Conservation (phyloP, 1,140 invertebrate genomes). For the Steinernema feltiae region DNA sequence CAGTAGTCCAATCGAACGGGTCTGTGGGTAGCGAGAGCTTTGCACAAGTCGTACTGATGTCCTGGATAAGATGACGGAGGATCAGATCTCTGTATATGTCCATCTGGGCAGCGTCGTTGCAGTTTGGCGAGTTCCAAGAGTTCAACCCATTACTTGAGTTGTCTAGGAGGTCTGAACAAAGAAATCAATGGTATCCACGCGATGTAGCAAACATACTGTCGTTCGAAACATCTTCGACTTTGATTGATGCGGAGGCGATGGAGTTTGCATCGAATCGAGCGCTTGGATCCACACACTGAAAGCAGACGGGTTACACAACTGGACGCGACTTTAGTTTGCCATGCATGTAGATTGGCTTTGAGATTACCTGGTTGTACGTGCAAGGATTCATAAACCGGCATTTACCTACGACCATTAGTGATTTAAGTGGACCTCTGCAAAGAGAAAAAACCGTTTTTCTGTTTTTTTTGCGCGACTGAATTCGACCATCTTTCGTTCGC, state of each 20-base stretch:
- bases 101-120: slow-evolving; percentile 37
- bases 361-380: background rate
- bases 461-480: background rate
- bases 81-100: slow-evolving; percentile 56
- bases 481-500: no score
- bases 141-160: background rate
- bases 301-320: no score
- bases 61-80: slow-evolving; percentile 52
- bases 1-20: slow-evolving; percentile 55
- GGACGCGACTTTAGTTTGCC: no score
- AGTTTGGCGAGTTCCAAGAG: slow-evolving; percentile 8
- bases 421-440: background rate
- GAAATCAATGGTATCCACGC: background rate
- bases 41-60: slow-evolving; percentile 50
- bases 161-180: background rate
- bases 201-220: background rate
- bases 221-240: background rate
- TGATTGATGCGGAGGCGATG: background rate
- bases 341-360: background rate
- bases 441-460: background rate
- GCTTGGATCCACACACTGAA: background rate
- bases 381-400: background rate
- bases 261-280: background rate
- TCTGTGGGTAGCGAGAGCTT: slow-evolving; percentile 57
- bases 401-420: background rate